A percentile compares a stretch with the other conserved stretches of the same genome.
Conservation (phyloP, 92 coral and sea anemone species). For the Montipora capitata region DNA sequence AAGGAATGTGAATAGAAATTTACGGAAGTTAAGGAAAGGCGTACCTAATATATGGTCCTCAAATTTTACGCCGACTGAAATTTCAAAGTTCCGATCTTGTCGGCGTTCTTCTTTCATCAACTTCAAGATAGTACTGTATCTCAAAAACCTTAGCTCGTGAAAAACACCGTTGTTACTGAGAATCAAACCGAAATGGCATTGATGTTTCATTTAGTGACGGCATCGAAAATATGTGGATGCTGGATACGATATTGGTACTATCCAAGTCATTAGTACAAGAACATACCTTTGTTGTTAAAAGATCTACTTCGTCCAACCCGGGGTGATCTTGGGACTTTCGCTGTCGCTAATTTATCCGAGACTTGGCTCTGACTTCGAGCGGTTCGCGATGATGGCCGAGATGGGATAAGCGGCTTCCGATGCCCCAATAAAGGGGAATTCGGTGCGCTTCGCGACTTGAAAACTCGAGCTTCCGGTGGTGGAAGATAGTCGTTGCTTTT, state of each 20-base stretch:
- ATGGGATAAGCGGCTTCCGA: conserved; percentile 74
- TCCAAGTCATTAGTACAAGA: background rate
- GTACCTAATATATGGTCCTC: background rate
- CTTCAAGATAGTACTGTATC: background rate
- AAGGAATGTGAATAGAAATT: background rate
- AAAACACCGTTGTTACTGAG: no score
- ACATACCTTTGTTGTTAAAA: conserved; percentile 85
- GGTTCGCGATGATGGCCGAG: conserved; percentile 83
- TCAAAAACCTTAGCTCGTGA: background rate
- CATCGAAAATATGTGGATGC: background rate
- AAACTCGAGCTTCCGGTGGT: conserved; percentile 91
- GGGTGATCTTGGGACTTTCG: conserved; percentile 51
- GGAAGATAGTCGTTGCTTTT: conserved; percentile 93
- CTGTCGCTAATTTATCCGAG: conserved; percentile 76
- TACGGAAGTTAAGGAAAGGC: background rate
- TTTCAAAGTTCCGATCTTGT: background rate
- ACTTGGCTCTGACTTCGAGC: conserved; percentile 74
- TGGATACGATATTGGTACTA: background rate
- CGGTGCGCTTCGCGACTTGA: conserved; percentile 98
- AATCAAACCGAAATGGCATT: background rate
- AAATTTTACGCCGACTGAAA: background rate
- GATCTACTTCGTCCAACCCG: conserved; percentile 94
- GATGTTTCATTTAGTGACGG: background rate
- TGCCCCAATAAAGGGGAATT: conserved; percentile 85
- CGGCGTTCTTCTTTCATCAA: background rate